A percentile compares a stretch with the other conserved stretches of the same genome.
These are phyloP conservation scores for Willisornis vidua DNA, from an alignment of 2,113 vertebrate species.

Conservation along the genomic window DNA sequence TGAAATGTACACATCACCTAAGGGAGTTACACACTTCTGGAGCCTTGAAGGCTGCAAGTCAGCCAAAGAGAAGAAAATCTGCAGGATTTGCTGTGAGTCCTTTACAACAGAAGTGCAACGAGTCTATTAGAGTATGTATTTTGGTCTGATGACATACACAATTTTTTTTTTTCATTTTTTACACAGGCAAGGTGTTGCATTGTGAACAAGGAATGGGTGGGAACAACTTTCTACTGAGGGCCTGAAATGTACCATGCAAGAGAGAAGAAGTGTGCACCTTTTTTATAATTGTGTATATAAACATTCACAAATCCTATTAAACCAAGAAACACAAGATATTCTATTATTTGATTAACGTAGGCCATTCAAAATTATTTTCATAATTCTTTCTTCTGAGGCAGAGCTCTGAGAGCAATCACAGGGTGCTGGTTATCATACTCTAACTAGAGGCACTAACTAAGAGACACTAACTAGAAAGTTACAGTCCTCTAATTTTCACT, in stretches of 20 bases:
- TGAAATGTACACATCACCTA: not conserved
- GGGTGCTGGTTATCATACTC: not conserved
- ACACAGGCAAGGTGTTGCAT: not conserved
- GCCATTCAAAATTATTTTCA: not conserved
- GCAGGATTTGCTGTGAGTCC: not conserved
- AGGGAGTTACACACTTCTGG: not conserved
- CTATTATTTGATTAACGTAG: not conserved
- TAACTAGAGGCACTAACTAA: not conserved
- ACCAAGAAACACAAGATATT: not conserved
- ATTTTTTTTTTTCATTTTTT: not conserved
- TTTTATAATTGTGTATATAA: not conserved
- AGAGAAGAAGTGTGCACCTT: not conserved
- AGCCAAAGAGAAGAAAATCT: not conserved
- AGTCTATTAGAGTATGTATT: not conserved
- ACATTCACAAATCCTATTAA: not conserved
- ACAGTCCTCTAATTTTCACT: not conserved
- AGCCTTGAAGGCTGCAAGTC: not conserved
- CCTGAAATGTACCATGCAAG: not conserved
- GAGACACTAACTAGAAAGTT: not conserved
- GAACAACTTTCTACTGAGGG: not conserved
- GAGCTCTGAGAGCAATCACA: not conserved
- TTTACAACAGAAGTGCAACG: not conserved
- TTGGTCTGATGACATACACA: not conserved
- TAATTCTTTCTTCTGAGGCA: not conserved
- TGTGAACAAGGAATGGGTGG: not conserved